These are phyloP conservation scores for Drosophila phalerata DNA, from an alignment of 2,888 invertebrate species.

Conservation along the genomic window DNA sequence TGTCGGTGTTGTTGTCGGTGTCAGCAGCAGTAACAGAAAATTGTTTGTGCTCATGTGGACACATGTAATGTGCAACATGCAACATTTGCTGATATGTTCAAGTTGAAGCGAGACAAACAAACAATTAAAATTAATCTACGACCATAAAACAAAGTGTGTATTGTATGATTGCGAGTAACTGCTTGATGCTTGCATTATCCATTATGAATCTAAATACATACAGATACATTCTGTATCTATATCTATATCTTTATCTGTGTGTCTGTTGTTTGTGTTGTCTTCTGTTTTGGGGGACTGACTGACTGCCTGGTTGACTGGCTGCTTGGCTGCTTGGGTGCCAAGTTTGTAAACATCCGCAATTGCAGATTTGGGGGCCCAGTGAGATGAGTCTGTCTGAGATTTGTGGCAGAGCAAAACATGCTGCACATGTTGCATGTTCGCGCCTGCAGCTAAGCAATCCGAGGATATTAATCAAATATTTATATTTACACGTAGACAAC, in stretches of 20 bases:
- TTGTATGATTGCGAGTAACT: conserved; percentile 36
- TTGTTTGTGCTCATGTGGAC: conserved; percentile 43
- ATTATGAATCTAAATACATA: conserved; percentile 37
- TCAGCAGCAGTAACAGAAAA: conserved; percentile 19
- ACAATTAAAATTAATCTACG: conserved; percentile 80
- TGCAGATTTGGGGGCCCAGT: conserved; percentile 49
- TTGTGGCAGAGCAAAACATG: conserved; percentile 32
- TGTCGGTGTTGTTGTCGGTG: not conserved
- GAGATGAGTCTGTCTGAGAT: conserved; percentile 30
- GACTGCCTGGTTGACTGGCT: conserved; percentile 13
- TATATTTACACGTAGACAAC: conserved; percentile 74
- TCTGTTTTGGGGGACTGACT: conserved; percentile 32
- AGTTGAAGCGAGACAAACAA: conserved; percentile 64
- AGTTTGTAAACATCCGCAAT: conserved; percentile 78
- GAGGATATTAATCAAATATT: conserved; percentile 80
- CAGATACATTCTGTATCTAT: not conserved
- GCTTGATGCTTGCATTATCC: conserved; percentile 46
- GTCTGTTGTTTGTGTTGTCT: conserved; percentile 62
- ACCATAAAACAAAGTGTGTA: conserved; percentile 76
- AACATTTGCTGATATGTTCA: conserved; percentile 68
- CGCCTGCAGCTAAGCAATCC: conserved; percentile 53
- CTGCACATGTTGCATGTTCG: conserved; percentile 67
- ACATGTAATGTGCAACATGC: conserved; percentile 57
- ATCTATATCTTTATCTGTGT: conserved; percentile 1
- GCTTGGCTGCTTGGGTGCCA: conserved; percentile 61